Percentiles rank a stretch among this genome's conserved stretches.
Evolutionary conservation across 2,888 invertebrate species (phyloP).

Genomic region (Doris montereyensis): DNA sequence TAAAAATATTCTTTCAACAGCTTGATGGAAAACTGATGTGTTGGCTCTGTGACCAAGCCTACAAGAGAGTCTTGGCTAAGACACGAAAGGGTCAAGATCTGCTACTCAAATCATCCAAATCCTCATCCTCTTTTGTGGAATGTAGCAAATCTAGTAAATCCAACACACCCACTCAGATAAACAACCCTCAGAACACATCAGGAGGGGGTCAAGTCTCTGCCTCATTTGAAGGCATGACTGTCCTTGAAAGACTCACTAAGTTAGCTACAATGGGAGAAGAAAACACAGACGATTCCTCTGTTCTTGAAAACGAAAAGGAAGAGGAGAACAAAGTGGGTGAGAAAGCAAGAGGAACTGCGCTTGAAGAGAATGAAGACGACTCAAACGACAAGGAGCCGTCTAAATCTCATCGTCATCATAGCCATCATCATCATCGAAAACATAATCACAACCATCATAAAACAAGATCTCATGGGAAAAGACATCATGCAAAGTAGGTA

Average conservation of each 20-base stretch:
- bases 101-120: slow-evolving; percentile 46
- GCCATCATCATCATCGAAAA: slow-evolving; percentile 47
- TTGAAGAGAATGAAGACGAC: slow-evolving; percentile 10
- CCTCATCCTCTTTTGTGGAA: slow-evolving; percentile 28
- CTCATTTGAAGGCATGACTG: slow-evolving; percentile 42
- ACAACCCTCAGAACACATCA: not conserved
- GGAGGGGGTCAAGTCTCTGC: not conserved
- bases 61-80: slow-evolving; percentile 91
- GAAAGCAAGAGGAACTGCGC: not conserved
- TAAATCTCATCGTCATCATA: slow-evolving; percentile 46
- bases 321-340: not conserved
- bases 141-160: slow-evolving; percentile 25
- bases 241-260: slow-evolving; percentile 33
- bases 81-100: slow-evolving; percentile 76
- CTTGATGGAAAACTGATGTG: slow-evolving; percentile 95
- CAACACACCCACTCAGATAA: slow-evolving; percentile 13
- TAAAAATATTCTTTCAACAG: slow-evolving; percentile 75
- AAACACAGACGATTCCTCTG: slow-evolving; percentile 29
- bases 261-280: slow-evolving; percentile 37
- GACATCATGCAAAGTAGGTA: not conserved
- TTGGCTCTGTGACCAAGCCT: slow-evolving; percentile 95
- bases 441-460: slow-evolving; percentile 39
- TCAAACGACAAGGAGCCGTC: slow-evolving; percentile 51
- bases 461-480: slow-evolving; percentile 44
- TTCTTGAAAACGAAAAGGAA: not conserved